Evolutionary conservation across 1,140 invertebrate genomes (phyloP).

Genomic region (Drosophila sproati): DNA sequence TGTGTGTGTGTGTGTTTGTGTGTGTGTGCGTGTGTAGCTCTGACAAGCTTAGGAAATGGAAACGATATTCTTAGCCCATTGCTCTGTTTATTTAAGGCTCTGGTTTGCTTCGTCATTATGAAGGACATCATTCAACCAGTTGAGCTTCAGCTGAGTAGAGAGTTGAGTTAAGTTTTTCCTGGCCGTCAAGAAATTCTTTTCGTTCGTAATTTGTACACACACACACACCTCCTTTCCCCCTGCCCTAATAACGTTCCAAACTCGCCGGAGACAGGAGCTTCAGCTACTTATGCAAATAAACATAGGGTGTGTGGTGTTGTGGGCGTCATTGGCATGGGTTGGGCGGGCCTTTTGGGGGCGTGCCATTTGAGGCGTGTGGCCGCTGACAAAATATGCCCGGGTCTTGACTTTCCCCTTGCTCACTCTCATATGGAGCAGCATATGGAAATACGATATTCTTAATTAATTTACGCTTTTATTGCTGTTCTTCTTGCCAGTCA

Average conservation of each 20-base stretch:
- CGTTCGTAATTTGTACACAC: slow-evolving; percentile 68
- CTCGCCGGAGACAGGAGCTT: not conserved
- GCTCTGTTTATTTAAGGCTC: slow-evolving; percentile 72
- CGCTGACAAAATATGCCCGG: slow-evolving; percentile 10
- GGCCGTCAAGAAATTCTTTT: slow-evolving; percentile 56
- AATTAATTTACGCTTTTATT: slow-evolving; percentile 80
- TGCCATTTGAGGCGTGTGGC: not conserved
- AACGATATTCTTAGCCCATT: slow-evolving; percentile 42
- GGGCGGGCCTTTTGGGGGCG: slow-evolving; percentile 45
- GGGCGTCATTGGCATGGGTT: slow-evolving; percentile 38
- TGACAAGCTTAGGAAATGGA: slow-evolving; percentile 17
- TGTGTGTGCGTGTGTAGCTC: not conserved
- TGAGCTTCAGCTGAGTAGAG: slow-evolving; percentile 29
- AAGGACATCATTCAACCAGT: slow-evolving; percentile 81
- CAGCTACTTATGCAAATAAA: slow-evolving; percentile 82
- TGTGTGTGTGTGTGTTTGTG: not conserved
- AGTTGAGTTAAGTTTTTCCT: slow-evolving; percentile 2
- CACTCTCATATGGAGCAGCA: slow-evolving; percentile 18
- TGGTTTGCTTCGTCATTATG: slow-evolving; percentile 76
- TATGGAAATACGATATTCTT: slow-evolving; percentile 77
- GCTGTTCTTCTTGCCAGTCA: slow-evolving; percentile 47
- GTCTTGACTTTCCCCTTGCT: slow-evolving; percentile 36
- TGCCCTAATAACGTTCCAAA: no score
- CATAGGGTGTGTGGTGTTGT: slow-evolving; percentile 44
- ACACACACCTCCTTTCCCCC: slow-evolving; percentile 1